Percentiles rank a stretch among this genome's conserved stretches.
phyloP scores from a whole-genome alignment of 2,888 invertebrate genomes.

The Spatulosminthurus flaviceps region DNA sequence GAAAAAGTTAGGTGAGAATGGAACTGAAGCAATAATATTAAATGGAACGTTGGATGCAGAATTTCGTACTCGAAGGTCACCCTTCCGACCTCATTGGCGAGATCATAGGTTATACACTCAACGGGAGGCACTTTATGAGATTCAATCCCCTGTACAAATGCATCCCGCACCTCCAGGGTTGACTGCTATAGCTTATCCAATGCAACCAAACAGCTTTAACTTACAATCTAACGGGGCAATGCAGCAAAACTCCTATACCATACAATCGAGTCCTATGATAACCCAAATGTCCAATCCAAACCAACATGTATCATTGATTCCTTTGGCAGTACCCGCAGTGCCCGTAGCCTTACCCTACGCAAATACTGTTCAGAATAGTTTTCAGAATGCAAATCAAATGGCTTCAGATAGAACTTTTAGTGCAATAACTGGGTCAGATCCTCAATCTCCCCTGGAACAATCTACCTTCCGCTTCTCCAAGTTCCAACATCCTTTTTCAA shows the following conservation, averaged over 20 bases:
- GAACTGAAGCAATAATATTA: slow-evolving; percentile 7
- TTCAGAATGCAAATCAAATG: not conserved
- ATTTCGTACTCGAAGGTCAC: slow-evolving; percentile 34
- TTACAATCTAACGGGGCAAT: too few relatives aligned
- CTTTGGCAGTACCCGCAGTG: too few relatives aligned
- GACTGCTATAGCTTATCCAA: not conserved
- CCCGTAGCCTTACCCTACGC: not conserved
- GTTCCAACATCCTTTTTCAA: slow-evolving; percentile 40
- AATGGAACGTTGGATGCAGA: slow-evolving; percentile 41
- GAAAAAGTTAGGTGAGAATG: slow-evolving; percentile 4
- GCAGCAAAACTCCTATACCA: not conserved
- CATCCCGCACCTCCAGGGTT: slow-evolving; percentile 42
- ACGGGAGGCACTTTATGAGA: slow-evolving; percentile 32
- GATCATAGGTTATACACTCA: slow-evolving; percentile 38
- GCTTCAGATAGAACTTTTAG: not conserved
- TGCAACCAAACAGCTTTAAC: not conserved
- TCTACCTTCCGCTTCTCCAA: slow-evolving; percentile 40
- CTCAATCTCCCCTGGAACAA: slow-evolving; percentile 37
- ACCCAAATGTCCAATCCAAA: too few relatives aligned
- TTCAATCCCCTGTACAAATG: slow-evolving; percentile 10
- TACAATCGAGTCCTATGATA: not conserved
- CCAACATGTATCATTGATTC: too few relatives aligned
- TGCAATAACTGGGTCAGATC: not conserved
- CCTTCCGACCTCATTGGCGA: slow-evolving; percentile 43
- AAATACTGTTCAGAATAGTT: not conserved